phyloP scores from a whole-genome alignment of 1,140 invertebrate genomes.

The Saccostrea echinata region DNA sequence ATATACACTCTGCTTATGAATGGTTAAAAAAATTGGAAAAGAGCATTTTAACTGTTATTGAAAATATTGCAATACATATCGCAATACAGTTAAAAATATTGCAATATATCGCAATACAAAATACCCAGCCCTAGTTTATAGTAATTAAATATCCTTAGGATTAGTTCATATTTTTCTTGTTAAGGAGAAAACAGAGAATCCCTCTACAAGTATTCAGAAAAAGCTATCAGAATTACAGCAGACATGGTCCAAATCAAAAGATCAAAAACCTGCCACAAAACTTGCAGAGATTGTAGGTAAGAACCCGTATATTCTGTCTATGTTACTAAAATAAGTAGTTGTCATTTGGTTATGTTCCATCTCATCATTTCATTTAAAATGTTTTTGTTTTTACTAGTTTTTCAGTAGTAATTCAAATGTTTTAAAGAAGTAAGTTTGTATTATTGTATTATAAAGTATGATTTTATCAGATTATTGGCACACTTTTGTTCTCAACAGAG shows the following conservation, averaged over 20 bases:
- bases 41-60: too few relatives aligned
- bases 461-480: neutral
- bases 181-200: constrained; percentile 50
- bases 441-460: neutral
- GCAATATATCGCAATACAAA: too few relatives aligned
- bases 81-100: too few relatives aligned
- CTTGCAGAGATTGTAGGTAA: constrained; percentile 56
- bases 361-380: neutral
- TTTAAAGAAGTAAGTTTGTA: neutral
- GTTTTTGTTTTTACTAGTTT: neutral
- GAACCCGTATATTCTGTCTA: neutral
- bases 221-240: constrained; percentile 48
- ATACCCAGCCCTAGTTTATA: too few relatives aligned
- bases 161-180: neutral
- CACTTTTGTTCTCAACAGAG: constrained; percentile 42
- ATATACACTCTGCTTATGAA: too few relatives aligned
- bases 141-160: neutral
- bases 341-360: neutral
- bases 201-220: constrained; percentile 41
- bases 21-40: too few relatives aligned
- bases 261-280: constrained; percentile 52
- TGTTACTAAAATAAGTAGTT: neutral
- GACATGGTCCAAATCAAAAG: constrained; percentile 35
- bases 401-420: neutral
- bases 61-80: too few relatives aligned